Conservation (phyloP, 2,888 invertebrate genomes). For the Mallateleia sp. region DNA sequence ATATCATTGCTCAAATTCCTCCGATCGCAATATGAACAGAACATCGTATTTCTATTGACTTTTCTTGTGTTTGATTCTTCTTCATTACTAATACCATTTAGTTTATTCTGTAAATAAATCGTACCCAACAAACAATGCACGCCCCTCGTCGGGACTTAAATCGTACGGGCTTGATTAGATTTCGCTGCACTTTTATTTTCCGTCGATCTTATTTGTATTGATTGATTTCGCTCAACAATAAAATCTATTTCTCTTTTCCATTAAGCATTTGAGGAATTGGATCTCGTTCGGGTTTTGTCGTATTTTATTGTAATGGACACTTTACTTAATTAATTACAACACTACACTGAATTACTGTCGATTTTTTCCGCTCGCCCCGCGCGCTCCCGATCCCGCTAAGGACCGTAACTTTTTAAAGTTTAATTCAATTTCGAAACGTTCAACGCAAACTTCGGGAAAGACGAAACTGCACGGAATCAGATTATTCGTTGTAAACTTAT, state of each 20-base stretch:
- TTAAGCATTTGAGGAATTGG: conserved; percentile 54
- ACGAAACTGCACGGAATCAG: conserved; percentile 23
- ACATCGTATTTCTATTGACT: conserved; percentile 12
- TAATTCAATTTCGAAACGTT: conserved; percentile 14
- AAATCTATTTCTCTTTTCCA: conserved; percentile 64
- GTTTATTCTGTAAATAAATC: conserved; percentile 59
- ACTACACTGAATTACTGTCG: conserved; percentile 28
- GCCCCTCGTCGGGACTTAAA: conserved; percentile 30
- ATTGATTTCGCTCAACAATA: conserved; percentile 63
- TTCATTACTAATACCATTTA: conserved; percentile 56
- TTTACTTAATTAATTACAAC: conserved; percentile 68
- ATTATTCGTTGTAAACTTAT: conserved; percentile 37
- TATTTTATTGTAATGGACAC: conserved; percentile 66
- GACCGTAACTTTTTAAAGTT: conserved; percentile 31
- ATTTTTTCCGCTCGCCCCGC: conserved; percentile 24
- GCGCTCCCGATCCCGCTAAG: not conserved
- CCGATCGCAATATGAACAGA: conserved; percentile 3
- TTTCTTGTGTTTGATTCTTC: conserved; percentile 37
- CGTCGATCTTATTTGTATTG: conserved; percentile 65
- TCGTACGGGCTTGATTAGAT: conserved; percentile 62
- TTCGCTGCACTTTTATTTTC: conserved; percentile 58
- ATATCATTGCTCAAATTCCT: not conserved
- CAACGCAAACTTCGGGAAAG: conserved; percentile 16
- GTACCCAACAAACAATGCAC: conserved; percentile 48
- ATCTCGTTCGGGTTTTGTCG: conserved; percentile 12